Evolutionary conservation across 2,888 invertebrate genomes (phyloP).

Genomic region (Eilema depressum): DNA sequence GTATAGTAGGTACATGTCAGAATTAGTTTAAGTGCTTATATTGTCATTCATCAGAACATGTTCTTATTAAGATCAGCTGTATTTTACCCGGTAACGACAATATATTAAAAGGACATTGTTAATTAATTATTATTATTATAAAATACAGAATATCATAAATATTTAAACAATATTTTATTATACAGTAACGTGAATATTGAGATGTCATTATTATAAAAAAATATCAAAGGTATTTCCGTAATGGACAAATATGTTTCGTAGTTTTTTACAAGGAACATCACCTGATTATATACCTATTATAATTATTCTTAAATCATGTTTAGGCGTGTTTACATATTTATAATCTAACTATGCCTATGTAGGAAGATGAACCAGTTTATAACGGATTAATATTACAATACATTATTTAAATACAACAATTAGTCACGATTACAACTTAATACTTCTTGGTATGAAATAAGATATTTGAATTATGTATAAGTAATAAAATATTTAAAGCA

Average conservation of each 20-base stretch:
- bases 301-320: not conserved
- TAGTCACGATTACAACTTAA: slow-evolving; percentile 4
- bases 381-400: not conserved
- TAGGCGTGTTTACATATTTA: slow-evolving; percentile 8
- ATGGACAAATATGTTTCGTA: slow-evolving; percentile 7
- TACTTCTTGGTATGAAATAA: slow-evolving; percentile 5
- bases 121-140: not conserved
- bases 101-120: not conserved
- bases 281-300: slow-evolving; percentile 1
- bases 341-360: not conserved
- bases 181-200: not conserved
- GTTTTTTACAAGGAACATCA: slow-evolving; percentile 5
- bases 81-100: slow-evolving; percentile 4
- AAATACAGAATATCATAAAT: slow-evolving; percentile 1
- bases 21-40: no score
- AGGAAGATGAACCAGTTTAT: slow-evolving; percentile 11
- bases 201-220: not conserved
- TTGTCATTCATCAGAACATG: not conserved
- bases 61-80: not conserved
- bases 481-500: not conserved
- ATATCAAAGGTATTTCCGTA: slow-evolving; percentile 1
- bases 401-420: slow-evolving; percentile 12
- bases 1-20: not conserved
- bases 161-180: slow-evolving; percentile 1
- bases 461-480: slow-evolving; percentile 9